Conservation (phyloP, 1,140 invertebrate genomes). For the Panagrolaimus sp. region DNA sequence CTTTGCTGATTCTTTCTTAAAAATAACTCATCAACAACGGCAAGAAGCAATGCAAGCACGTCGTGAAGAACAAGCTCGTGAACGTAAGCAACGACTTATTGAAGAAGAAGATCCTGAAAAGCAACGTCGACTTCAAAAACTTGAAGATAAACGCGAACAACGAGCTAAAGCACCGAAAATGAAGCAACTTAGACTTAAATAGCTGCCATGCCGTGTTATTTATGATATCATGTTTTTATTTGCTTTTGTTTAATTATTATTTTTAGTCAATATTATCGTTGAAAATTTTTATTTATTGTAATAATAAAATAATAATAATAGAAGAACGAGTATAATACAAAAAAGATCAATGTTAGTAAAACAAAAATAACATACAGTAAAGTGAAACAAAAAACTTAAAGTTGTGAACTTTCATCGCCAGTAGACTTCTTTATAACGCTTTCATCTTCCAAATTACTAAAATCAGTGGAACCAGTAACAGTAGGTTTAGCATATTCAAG, state of each 20-base stretch:
- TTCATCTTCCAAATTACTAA: slow-evolving; percentile 19
- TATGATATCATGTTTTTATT: neutral
- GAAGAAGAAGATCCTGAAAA: slow-evolving; percentile 68
- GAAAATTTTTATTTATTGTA: slow-evolving; percentile 11
- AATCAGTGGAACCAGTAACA: slow-evolving; percentile 36
- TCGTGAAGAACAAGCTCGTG: slow-evolving; percentile 77
- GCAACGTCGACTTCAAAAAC: slow-evolving; percentile 42
- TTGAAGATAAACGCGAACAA: slow-evolving; percentile 39
- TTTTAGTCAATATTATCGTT: neutral
- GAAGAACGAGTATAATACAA: neutral
- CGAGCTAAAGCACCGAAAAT: slow-evolving; percentile 40
- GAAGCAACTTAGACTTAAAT: slow-evolving; percentile 43
- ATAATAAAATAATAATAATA: neutral
- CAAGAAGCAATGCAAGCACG: slow-evolving; percentile 62
- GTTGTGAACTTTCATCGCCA: neutral
- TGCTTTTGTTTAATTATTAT: neutral
- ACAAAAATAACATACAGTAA: neutral
- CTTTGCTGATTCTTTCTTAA: slow-evolving; percentile 83
- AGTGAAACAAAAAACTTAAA: slow-evolving; percentile 6
- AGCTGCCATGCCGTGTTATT: neutral
- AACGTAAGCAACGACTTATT: slow-evolving; percentile 80
- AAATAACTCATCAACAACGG: slow-evolving; percentile 78
- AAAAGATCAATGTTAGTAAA: too few species aligned
- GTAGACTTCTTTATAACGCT: neutral
- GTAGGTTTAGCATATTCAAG: slow-evolving; percentile 15